These are phyloP conservation scores for Gymnocypris eckloni DNA, from an alignment of 2,797 vertebrate genomes.

Conservation along the genomic window DNA sequence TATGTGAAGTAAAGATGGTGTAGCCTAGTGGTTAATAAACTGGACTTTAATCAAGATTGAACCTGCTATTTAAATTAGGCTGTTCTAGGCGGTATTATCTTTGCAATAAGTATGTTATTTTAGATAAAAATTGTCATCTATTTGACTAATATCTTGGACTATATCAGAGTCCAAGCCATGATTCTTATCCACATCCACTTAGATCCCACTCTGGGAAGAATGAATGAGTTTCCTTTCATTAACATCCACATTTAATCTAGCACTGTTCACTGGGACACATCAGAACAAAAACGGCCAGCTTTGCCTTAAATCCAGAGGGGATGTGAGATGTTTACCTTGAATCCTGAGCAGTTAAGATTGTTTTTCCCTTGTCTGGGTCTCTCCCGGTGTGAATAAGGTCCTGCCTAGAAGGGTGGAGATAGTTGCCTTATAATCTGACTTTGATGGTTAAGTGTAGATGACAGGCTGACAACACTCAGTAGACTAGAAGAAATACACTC, in stretches of 20 bases:
- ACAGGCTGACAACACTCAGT: slow-evolving; percentile 45
- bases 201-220: slow-evolving; percentile 8
- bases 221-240: slow-evolving; percentile 42
- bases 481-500: slow-evolving; percentile 27
- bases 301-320: slow-evolving; percentile 67
- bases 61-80: not conserved
- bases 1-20: not conserved
- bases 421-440: slow-evolving; percentile 60
- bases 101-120: not conserved
- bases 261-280: slow-evolving; percentile 60
- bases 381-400: slow-evolving; percentile 46
- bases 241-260: slow-evolving; percentile 65
- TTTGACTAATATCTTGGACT: not conserved
- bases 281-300: slow-evolving; percentile 59
- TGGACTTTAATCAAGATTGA: not conserved
- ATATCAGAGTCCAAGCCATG: not conserved
- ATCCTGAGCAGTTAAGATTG: slow-evolving; percentile 66
- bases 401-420: slow-evolving; percentile 47
- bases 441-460: slow-evolving; percentile 54
- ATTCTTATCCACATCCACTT: not conserved
- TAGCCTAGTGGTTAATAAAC: not conserved
- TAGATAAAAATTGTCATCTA: not conserved
- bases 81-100: not conserved
- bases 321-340: slow-evolving; percentile 71
- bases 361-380: slow-evolving; percentile 64